A percentile compares a stretch with the other conserved stretches of the same genome.
These are phyloP conservation scores for Pristionchus fissidentatus DNA, from an alignment of 2,888 invertebrate genomes.

Conservation along the genomic window DNA sequence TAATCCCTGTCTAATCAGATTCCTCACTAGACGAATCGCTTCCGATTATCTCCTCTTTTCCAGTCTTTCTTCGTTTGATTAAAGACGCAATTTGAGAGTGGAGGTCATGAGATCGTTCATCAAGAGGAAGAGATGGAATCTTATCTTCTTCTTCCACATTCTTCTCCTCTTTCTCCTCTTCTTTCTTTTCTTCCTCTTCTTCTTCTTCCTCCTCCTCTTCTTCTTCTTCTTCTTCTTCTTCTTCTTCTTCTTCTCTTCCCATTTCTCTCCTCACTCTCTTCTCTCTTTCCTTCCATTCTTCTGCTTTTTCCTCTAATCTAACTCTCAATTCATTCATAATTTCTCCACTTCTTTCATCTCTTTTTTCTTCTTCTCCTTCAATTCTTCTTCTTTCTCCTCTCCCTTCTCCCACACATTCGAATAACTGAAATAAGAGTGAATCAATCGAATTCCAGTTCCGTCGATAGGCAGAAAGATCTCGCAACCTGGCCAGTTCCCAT, in stretches of 20 bases:
- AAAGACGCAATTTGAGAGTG: constrained; percentile 20
- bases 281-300: constrained; percentile 22
- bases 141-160: neutral
- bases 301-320: constrained; percentile 51
- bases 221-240: constrained; percentile 31
- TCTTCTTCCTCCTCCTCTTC: constrained; percentile 44
- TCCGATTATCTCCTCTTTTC: constrained; percentile 37
- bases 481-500: no score
- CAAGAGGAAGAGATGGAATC: neutral
- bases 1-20: constrained; percentile 15
- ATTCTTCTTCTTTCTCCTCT: constrained; percentile 48
- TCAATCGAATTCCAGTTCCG: no score
- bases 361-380: constrained; percentile 38
- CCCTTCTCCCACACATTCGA: constrained; percentile 33
- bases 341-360: constrained; percentile 53
- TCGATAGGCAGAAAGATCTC: no score
- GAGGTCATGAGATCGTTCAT: constrained; percentile 24
- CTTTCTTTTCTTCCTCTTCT: neutral
- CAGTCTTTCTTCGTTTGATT: constrained; percentile 24
- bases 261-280: constrained; percentile 7
- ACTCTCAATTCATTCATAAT: constrained; percentile 51
- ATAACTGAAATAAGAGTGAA: constrained; percentile 14
- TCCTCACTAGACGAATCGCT: constrained; percentile 5
- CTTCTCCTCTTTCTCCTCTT: neutral
- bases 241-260: neutral